These are phyloP conservation scores for Engystomops pustulosus DNA, from an alignment of 2,113 vertebrate species.

Conservation along the genomic window DNA sequence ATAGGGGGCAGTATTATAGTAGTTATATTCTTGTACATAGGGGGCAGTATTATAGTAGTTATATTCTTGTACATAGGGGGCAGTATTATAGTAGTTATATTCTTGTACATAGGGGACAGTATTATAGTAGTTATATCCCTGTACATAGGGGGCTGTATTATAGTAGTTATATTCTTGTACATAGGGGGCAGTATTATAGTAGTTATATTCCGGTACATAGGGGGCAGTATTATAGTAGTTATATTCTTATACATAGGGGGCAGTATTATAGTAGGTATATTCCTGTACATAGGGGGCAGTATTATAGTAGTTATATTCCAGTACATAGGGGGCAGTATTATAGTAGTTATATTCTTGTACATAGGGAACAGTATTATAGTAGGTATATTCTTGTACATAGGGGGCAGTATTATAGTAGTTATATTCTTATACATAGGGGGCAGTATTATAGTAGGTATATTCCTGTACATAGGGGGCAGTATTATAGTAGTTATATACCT, in stretches of 20 bases:
- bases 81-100: slow-evolving; percentile 17
- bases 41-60: slow-evolving; percentile 14
- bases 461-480: not conserved
- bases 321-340: no score
- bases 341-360: no score
- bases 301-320: no score
- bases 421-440: slow-evolving; percentile 2
- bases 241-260: no score
- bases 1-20: slow-evolving; percentile 3
- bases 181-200: no score
- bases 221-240: no score
- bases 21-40: slow-evolving; percentile 18
- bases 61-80: not conserved
- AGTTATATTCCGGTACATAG: no score
- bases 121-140: slow-evolving; percentile 17
- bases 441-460: slow-evolving; percentile 6
- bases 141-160: not conserved
- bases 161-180: not conserved
- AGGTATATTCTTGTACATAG: no score
- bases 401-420: not conserved
- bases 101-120: slow-evolving; percentile 9
- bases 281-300: no score
- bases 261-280: no score
- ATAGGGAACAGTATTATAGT: no score
- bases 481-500: slow-evolving; percentile 7